Evolutionary conservation across 2,113 vertebrate genomes (phyloP), one percentile per base, ranked within the genome.

Genomic region (Cyprinodon variegatus): DNA sequence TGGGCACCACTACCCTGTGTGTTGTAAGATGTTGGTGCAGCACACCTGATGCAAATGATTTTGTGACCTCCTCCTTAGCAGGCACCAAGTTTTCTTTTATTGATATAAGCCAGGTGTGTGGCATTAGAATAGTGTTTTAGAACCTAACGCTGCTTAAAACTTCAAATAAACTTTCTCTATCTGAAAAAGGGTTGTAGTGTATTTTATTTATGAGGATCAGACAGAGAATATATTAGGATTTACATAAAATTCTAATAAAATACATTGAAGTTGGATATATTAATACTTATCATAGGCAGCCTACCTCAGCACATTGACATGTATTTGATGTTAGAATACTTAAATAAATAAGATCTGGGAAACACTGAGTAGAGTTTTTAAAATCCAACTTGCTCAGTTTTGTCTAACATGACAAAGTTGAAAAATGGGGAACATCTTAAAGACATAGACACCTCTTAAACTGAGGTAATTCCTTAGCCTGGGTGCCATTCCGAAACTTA

Each of bases 371-470:
- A 7, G 17, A 8, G 14, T n/a, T n/a, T n/a, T 57, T 7, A 57
- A 57, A 57, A 53, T 53, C 48, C 4, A 53, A 29, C 13, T 3
- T 8, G 61, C 8, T 67, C 46, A 41, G 41, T 7, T 48, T 1
- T 37, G 65, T 15, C 4, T 66, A 57, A 68, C 10, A 4, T 4
- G 8, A 41, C 7, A 46, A 36, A 22, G 29, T 36, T 14, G 12
- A 36, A 53, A 61, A 36, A 17, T 11, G 39, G 29, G 40, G 12
- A 17, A 39, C 61, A 15, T 17, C 12, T 37, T 60, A 9, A 5
- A 40, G 77, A 83, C 66, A 74, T 71, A 41, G 9, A 41, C 41
- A 41, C 48, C 48, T 50, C 48, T 20, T 20, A 15, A 53, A 2
- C 78, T 67, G 61, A 36, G 29, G 29, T 29, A 29, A 29, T 29